phyloP scores from a whole-genome alignment of 2,888 invertebrate species.

The Elegia similella region DNA sequence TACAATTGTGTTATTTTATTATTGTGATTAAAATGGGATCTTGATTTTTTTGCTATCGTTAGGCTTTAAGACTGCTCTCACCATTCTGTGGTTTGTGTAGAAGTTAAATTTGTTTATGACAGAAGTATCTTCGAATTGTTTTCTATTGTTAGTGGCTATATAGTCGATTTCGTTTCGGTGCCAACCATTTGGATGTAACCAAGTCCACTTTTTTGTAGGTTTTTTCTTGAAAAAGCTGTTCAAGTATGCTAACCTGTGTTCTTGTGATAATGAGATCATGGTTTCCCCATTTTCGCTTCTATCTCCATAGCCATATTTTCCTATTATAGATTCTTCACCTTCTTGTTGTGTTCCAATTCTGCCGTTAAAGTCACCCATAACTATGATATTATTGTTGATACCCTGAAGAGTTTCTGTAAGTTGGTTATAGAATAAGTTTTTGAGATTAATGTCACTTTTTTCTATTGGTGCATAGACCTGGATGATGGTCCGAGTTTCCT shows the following conservation, averaged over 20 bases:
- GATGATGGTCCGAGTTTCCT: slow-evolving; percentile 14
- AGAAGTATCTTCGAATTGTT: background rate
- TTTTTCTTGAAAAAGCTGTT: slow-evolving; percentile 9
- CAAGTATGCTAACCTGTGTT: background rate
- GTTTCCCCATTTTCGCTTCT: slow-evolving; percentile 2
- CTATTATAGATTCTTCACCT: slow-evolving; percentile 9
- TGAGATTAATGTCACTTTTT: no score
- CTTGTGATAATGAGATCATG: background rate
- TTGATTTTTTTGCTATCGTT: no score
- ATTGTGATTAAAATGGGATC: no score
- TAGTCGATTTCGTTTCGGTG: slow-evolving; percentile 5
- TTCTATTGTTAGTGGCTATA: background rate
- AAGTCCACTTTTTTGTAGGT: slow-evolving; percentile 7
- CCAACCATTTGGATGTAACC: background rate
- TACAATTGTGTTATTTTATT: no score
- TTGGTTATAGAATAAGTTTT: no score
- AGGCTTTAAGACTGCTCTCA: no score
- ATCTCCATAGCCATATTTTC: background rate
- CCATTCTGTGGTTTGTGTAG: no score
- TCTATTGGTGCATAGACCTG: background rate
- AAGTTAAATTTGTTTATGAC: no score
- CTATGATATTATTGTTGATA: no score
- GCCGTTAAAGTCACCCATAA: no score
- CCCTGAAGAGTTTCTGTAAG: no score
- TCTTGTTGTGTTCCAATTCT: no score